phyloP scores from a whole-genome alignment of 2,888 invertebrate genomes.

The Scotopteryx bipunctaria region DNA sequence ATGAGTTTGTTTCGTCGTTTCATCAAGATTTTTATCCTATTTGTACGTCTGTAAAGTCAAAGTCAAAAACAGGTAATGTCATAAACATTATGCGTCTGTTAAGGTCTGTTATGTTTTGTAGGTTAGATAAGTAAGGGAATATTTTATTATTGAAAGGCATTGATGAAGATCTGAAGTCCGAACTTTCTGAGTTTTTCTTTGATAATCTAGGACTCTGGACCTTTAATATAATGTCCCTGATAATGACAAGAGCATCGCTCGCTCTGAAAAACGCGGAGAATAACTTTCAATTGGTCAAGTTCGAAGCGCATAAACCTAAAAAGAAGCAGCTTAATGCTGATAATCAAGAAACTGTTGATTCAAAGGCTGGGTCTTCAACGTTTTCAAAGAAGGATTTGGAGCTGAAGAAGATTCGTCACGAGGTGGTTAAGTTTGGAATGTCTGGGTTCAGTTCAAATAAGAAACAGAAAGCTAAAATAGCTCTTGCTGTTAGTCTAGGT shows the following conservation, averaged over 20 bases:
- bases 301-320: constrained; percentile 80
- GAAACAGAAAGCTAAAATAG: constrained; percentile 90
- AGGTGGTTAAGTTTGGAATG: constrained; percentile 93
- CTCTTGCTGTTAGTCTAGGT: constrained; percentile 90
- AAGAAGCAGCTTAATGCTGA: constrained; percentile 51
- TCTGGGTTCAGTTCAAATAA: constrained; percentile 87
- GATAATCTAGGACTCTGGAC: too few relatives aligned
- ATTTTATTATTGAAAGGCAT: too few relatives aligned
- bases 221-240: constrained; percentile 66
- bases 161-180: too few relatives aligned
- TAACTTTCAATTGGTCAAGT: constrained; percentile 76
- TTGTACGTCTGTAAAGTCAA: too few relatives aligned
- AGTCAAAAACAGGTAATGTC: too few relatives aligned
- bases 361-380: constrained; percentile 34
- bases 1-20: too few relatives aligned
- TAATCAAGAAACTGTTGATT: constrained; percentile 36
- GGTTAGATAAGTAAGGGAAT: too few relatives aligned
- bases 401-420: constrained; percentile 90
- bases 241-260: constrained; percentile 79
- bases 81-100: too few relatives aligned
- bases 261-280: constrained; percentile 67
- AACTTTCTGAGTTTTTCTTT: too few relatives aligned
- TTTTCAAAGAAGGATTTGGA: constrained; percentile 81
- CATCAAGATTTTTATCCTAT: too few relatives aligned
- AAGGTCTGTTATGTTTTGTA: too few relatives aligned